phyloP scores from a whole-genome alignment of 2,113 vertebrate species.

The Pelmatolapia mariae region DNA sequence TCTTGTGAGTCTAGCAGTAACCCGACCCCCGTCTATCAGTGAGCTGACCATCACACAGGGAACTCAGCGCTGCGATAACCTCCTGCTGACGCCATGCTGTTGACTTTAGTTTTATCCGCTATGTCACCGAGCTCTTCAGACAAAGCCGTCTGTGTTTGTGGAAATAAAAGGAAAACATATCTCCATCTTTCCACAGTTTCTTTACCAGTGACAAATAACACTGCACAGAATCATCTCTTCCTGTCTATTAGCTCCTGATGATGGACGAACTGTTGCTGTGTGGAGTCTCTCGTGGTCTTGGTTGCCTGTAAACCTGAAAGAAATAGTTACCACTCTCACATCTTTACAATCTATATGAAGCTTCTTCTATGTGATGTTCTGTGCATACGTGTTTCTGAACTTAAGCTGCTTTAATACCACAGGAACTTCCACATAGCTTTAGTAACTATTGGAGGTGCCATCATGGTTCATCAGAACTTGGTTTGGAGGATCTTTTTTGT shows the following conservation, averaged over 20 bases:
- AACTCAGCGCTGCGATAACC: constrained; percentile 37
- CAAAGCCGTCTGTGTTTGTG: background rate
- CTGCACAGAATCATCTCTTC: background rate
- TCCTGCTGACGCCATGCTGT: constrained; percentile 42
- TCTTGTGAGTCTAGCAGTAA: constrained; percentile 22
- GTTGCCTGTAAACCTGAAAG: background rate
- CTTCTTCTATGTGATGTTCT: background rate
- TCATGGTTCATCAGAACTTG: background rate
- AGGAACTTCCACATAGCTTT: background rate
- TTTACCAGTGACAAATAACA: background rate
- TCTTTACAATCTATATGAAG: background rate
- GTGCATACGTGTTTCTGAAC: background rate
- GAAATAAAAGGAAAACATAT: background rate
- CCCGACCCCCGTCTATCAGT: background rate
- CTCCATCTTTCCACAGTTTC: background rate
- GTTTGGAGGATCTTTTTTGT: background rate
- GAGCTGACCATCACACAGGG: background rate
- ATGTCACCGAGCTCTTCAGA: background rate
- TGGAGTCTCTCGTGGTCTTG: background rate
- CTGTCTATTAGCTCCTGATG: background rate
- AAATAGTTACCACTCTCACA: background rate
- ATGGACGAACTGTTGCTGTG: background rate
- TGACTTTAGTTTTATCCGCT: constrained; percentile 42
- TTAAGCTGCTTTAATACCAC: background rate
- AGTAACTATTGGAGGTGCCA: background rate